phyloP scores from a whole-genome alignment of 2,797 vertebrate species.

The Mareca penelope region DNA sequence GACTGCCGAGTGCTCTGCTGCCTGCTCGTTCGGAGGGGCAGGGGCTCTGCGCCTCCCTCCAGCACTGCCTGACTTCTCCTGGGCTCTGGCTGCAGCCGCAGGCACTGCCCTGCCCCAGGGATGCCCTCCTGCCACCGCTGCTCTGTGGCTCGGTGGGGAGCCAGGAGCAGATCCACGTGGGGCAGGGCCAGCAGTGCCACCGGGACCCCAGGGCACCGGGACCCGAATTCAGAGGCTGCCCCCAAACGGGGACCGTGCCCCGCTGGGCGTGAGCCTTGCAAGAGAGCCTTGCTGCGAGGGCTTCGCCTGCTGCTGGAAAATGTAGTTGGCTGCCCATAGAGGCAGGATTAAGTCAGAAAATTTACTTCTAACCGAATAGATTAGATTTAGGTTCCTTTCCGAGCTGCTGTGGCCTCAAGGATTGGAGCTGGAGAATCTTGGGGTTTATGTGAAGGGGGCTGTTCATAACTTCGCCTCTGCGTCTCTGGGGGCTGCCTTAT shows the following conservation, averaged over 20 bases:
- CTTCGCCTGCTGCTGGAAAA: not conserved
- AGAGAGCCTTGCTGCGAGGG: not conserved
- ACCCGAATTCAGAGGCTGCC: not conserved
- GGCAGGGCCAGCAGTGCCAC: not conserved
- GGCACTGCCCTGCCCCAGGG: not conserved
- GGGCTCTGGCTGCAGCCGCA: not conserved
- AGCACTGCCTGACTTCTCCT: not conserved
- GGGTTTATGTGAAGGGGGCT: not conserved
- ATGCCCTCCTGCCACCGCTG: not conserved
- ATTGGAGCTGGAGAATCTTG: not conserved
- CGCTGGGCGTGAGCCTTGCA: fast-evolving
- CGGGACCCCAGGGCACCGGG: not conserved
- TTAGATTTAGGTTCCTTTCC: not conserved
- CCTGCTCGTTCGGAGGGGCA: not conserved
- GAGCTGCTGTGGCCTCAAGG: not conserved
- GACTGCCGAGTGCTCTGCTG: not conserved
- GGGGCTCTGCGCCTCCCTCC: not conserved
- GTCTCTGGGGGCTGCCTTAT: not conserved
- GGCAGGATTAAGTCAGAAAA: constrained; percentile 14
- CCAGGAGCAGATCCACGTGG: not conserved
- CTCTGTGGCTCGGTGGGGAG: not conserved
- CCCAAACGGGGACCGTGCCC: not conserved
- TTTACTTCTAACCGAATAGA: not conserved
- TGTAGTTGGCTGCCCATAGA: not conserved
- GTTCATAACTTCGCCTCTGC: not conserved